Evolutionary conservation across 2,113 vertebrate genomes (phyloP), one percentile per base, ranked within the genome.

Genomic region (Centropristis striata): DNA sequence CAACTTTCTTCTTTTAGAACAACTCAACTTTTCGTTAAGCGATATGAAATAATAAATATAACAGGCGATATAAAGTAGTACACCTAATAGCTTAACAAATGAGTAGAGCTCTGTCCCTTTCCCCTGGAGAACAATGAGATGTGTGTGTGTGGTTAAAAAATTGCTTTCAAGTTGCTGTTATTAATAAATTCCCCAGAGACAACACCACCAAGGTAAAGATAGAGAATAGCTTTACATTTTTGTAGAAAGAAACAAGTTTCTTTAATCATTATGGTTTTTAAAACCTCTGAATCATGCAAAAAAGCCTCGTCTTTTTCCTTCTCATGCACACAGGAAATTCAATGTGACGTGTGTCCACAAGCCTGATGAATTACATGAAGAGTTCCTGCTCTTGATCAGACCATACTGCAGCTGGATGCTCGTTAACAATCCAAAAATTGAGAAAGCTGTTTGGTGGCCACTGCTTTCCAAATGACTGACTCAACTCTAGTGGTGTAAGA

Each of bases 11-110:
- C 25, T 28, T 51, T 60, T 0, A 18, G 20, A 46, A 44, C 4
- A 46, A 57, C 57, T 28, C 8, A 47, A 49, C 58, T 27, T 59
- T 58, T 11, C 51, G 13, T 28, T 46, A 47, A 41, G 5, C 21
- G 32, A 66, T 8, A 23, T 41, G 25, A 54, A 50, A 58, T 15
- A 70, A 78, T 81, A 68, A 74, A 81, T 81, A 80, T n/a, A 39
- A 42, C 18, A 42, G 23, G 20, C 13, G 28, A 37, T 50, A 13
- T 66, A 5, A n/a, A 60, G 44, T 14, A 37, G 55, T n/a, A 39
- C 28, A 65, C 50, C 41, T 28, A 21, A 39, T 49, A 27, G 41
- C 50, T 64, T 20, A 53, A 7, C 42, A 36, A 13, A 53, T 25
- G 1, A 49, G 20, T 42, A 20, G 10, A 16, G 37, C 32, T 49